Evolutionary conservation across 2,888 invertebrate species (phyloP).

Genomic region (Stenolophus ochropezus): DNA sequence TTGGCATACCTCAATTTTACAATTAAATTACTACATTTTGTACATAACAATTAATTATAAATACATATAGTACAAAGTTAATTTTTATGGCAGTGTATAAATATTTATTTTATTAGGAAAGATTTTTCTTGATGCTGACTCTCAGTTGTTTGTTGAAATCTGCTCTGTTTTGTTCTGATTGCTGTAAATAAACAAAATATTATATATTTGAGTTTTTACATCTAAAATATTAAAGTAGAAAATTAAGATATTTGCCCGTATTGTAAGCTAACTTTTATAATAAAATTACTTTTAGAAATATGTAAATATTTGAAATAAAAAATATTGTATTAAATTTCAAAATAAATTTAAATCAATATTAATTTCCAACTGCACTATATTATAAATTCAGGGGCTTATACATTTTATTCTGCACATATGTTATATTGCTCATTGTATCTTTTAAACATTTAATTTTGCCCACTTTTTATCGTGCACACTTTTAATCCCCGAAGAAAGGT

Average conservation of each 20-base stretch:
- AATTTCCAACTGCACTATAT: too few relatives aligned
- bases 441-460: too few relatives aligned
- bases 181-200: slow-evolving; percentile 24
- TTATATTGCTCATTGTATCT: too few relatives aligned
- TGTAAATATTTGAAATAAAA: too few relatives aligned
- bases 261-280: background rate
- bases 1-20: background rate
- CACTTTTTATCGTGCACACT: too few relatives aligned
- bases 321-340: too few relatives aligned
- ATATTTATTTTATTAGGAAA: background rate
- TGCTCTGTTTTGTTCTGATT: slow-evolving; percentile 37
- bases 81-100: slow-evolving; percentile 42
- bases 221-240: background rate
- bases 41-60: slow-evolving; percentile 25
- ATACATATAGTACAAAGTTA: slow-evolving; percentile 32
- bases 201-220: background rate
- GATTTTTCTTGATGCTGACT: slow-evolving; percentile 43
- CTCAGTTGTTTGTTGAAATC: slow-evolving; percentile 50
- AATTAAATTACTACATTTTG: slow-evolving; percentile 34
- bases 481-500: too few relatives aligned
- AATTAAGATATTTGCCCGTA: background rate
- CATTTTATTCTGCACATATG: too few relatives aligned
- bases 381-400: too few relatives aligned
- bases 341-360: too few relatives aligned
- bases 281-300: too few relatives aligned